Evolutionary conservation across 2,113 vertebrate species (phyloP).

Genomic region (human (Homo sapiens)): GRCh38 chr9:16219001-16219500

Average conservation of each 20-base stretch:
- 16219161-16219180: background rate
- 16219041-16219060: background rate
- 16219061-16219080: no score
- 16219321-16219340: background rate
- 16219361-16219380: background rate
- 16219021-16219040: accelerated
- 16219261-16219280: background rate
- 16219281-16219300: background rate
- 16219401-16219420: slow-evolving; percentile 26
- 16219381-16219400: background rate
- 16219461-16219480: background rate
- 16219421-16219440: background rate
- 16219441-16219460: background rate
- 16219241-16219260: background rate
- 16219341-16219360: background rate
- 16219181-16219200: background rate
- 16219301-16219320: background rate
- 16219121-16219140: background rate
- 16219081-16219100: background rate
- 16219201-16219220: background rate
- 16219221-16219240: background rate
- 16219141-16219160: background rate
- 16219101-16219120: background rate
- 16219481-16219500: background rate
- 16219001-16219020: background rate